Evolutionary conservation across 2,797 vertebrate genomes (phyloP), one percentile per base, ranked within the genome.

Genomic region (Xenops minutus): DNA sequence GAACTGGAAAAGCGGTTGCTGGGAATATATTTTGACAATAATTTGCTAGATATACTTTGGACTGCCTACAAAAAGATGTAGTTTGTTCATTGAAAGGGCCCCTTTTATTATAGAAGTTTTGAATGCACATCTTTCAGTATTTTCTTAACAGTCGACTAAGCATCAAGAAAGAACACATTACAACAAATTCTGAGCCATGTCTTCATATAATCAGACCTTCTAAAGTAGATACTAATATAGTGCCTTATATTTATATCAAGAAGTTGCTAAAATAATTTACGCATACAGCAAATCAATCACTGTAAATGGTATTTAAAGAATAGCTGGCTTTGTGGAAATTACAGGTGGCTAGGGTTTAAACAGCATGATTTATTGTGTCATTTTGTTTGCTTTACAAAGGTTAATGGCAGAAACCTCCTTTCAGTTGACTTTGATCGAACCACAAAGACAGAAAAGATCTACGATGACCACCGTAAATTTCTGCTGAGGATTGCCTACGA

Each of bases 391-490:
- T 97, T 92, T 96, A 67, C 95, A 95, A 98, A 99, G 99, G 99
- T 99, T 97, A 99, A 99, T 27, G 99, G 99, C 89, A 98, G 99
- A 68, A 99, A 99, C 98, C 99, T 99, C 95, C 99, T 99, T 88
- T 99, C 99, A 1, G 99, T 99, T 75, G 99, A 99, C 98, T 99
- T 99, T 82, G 99, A 99, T 97, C 99, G 99, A 95, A 99, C 98
- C 55, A 98, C 99, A 89, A 99, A 99, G 98, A 99, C 99, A 13
- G 99, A 99, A 96, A 99, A 99, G 98, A 99, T 99, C 98, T 99
- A 99, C 26, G 99, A 99, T 36, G 99, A 99, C 98, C 99, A 99
- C 97, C 98, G 99, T 96, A 99, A 99, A 97, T 99, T 99, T 94
- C 99, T 99, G 56, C 97, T 99, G 97, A 98, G 99, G 97, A 99